Evolutionary conservation across 35 echinoderm and acorn worm genomes (phyloP), one percentile per base, ranked within the genome.

Genomic region (Eucidaris tribuloides): DNA sequence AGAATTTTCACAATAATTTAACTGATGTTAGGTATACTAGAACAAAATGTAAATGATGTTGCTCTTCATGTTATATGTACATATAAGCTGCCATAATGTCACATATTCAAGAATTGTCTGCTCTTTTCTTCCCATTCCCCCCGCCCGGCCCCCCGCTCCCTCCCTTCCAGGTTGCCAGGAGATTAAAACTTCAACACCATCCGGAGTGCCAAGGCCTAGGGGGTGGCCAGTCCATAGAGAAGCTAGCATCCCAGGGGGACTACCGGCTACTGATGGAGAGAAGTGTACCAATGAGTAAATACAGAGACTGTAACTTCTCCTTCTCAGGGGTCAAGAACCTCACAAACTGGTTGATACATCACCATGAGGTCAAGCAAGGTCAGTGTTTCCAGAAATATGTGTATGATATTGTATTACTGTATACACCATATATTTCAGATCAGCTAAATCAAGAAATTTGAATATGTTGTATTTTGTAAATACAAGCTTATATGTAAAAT

Each of bases 221-320:
- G 76, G 94, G 94, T 31, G 94, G 94, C 42, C 94, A 97, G 55
- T 81, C 94, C 36, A 93, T 97, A 2, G 94, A 97, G 56, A 76
- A 54, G n/a, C 37, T 97, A 65, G 90, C 94, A 17, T 57, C 35
- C 32, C 52, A 41, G 33, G 94, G 86, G 6, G 62, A 93, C 50
- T 79, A 77, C 46, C 45, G 64, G 2, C n/a, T 93, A 15, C 46
- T 89, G 20, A 46, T 84, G 52, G 68, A 83, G 30, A 84, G 78
- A 65, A 62, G 87, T 20, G 65, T 79, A 45, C 77, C 56, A 9
- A 29, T 78, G 49, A 79, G 85, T 34, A 81, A 81, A 28, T 28
- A 64, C 28, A 80, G 87, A 48, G 86, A 89, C 42, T 97, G 90
- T 78, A 89, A 89, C 82, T 93, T 93, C 79, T 86, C 85, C 2